Conservation (phyloP, 2,888 invertebrate genomes). For the Osmoderma eremita region DNA sequence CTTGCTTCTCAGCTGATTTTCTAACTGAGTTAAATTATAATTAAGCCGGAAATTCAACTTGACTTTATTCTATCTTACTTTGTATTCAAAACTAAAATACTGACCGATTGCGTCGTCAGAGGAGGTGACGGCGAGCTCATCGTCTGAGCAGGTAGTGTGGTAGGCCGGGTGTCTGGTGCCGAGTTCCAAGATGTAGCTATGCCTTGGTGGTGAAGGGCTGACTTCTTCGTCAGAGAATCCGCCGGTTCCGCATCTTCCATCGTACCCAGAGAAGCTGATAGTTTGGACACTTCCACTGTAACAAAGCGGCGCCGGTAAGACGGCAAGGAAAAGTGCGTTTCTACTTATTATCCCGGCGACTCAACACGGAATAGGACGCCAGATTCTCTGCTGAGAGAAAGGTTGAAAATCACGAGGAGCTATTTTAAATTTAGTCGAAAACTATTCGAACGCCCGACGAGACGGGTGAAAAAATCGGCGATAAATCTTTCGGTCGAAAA, state of each 20-base stretch:
- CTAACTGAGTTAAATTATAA: too few species aligned
- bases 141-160: slow-evolving; percentile 65
- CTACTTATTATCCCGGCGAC: background rate
- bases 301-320: slow-evolving; percentile 28
- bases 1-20: too few species aligned
- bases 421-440: slow-evolving; percentile 20
- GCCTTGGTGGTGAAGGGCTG: slow-evolving; percentile 71
- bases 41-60: too few species aligned
- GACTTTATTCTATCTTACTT: too few species aligned
- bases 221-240: slow-evolving; percentile 92
- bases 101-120: slow-evolving; percentile 63
- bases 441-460: background rate
- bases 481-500: slow-evolving; percentile 21
- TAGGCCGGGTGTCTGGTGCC: slow-evolving; percentile 66
- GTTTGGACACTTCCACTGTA: slow-evolving; percentile 65
- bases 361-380: background rate
- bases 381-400: background rate
- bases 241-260: slow-evolving; percentile 66
- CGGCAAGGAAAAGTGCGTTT: too few species aligned
- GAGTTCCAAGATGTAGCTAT: slow-evolving; percentile 71
- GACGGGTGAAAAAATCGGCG: background rate
- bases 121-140: slow-evolving; percentile 60
- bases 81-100: background rate
- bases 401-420: background rate
- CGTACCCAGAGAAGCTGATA: slow-evolving; percentile 70